Evolutionary conservation across 2,797 vertebrate genomes (phyloP).

Genomic region (Darevskia mixta): DNA sequence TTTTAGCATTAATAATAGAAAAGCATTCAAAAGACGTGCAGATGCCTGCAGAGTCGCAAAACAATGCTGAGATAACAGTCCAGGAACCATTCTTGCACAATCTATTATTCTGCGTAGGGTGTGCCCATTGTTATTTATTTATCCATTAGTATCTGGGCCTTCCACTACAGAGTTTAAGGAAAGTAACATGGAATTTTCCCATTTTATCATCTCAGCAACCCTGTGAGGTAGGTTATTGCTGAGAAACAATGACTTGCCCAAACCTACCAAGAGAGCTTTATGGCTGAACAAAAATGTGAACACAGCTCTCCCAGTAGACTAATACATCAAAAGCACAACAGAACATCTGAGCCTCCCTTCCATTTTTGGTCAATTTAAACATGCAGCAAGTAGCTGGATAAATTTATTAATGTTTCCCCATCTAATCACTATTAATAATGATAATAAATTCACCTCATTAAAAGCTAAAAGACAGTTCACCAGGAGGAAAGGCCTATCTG

Average conservation of each 20-base stretch:
- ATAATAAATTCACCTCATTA: no score
- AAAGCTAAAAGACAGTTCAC: no score
- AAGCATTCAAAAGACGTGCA: constrained; percentile 28
- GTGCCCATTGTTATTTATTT: constrained; percentile 7
- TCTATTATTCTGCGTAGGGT: constrained; percentile 2
- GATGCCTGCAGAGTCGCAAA: constrained; percentile 7
- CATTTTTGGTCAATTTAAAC: background rate
- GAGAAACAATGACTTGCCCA: background rate
- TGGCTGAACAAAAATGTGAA: background rate
- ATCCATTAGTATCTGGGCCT: background rate
- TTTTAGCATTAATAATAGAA: constrained; percentile 67
- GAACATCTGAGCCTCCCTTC: background rate
- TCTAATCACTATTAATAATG: no score
- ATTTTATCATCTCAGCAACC: background rate
- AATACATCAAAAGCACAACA: no score
- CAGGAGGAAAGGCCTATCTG: no score
- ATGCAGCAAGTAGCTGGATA: background rate
- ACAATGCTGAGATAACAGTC: constrained; percentile 8
- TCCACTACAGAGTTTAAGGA: background rate
- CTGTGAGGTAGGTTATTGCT: background rate
- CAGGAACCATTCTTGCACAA: background rate
- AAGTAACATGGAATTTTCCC: background rate
- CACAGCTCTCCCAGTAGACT: background rate
- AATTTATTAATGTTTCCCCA: no score
- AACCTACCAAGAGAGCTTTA: background rate